Base-by-base conservation (phyloP, 2,888 invertebrate genomes). In the Leptarthrus brevirostris region DNA sequence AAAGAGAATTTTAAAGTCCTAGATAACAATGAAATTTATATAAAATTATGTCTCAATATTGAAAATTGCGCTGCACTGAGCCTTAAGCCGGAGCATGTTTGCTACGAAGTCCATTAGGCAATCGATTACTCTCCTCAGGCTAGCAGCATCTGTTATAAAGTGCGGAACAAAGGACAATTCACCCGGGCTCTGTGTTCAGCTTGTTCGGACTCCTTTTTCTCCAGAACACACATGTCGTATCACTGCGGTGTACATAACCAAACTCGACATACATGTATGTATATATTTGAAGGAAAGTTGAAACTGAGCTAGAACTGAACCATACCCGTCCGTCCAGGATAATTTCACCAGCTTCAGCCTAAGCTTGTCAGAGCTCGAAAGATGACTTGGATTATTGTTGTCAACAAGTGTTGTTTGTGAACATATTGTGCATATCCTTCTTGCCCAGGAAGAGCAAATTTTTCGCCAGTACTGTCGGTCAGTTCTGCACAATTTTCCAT, bases 321-420 rank as follows among this genome's bases (percentile, higher is more conserved):
- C 14, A 16, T 8, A 16, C 14, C 12, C 30, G 30, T 56, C 56
- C 16, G 30, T 14, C 14, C 16, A 56, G 30, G 26, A 56, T 56
- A 56, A 56, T 26, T 56, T 56, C 56, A 56, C 12, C n/a, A n/a
- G n/a, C n/a, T n/a, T n/a, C n/a, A n/a, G n/a, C n/a, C n/a, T n/a
- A n/a, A n/a, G n/a, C n/a, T n/a, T n/a, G n/a, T 14, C n/a, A 10
- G 20, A 36, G 16, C 36, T 36, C 10, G 40, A 61, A 20, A 36
- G 22, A 61, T 61, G 36, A 18, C 20, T 22, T 12, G 61, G 61
- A 34, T 61, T 61, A 61, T 61, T 34, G 20, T 61, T 61, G 61
- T 61, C 61, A 61, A 61, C 61, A 61, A 61, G 61, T 61, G 61
- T 61, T 61, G 61, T 61, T 61, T 61, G 61, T 36, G 61, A 36